phyloP scores from a whole-genome alignment of 2,797 vertebrate species.

The Fistularia tabacaria region DNA sequence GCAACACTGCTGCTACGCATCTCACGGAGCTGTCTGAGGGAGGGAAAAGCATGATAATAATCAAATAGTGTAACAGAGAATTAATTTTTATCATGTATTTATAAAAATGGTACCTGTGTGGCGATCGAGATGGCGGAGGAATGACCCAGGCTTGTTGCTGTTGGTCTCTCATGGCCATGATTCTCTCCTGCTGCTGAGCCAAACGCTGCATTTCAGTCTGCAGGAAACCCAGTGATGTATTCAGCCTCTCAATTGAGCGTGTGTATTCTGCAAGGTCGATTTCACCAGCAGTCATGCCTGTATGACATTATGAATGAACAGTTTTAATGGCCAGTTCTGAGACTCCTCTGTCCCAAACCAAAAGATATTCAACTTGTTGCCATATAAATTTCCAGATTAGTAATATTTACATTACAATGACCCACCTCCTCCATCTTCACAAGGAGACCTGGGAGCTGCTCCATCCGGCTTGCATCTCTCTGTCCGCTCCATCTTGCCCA shows the following conservation, averaged over 20 bases:
- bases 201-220: constrained; percentile 97
- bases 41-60: constrained; percentile 23
- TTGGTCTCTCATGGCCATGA: constrained; percentile 92
- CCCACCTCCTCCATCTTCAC: constrained; percentile 72
- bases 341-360: no score
- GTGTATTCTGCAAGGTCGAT: constrained; percentile 90
- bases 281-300: constrained; percentile 74
- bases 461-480: constrained; percentile 82
- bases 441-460: constrained; percentile 73
- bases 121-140: constrained; percentile 80
- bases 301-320: background rate
- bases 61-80: background rate
- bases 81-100: background rate
- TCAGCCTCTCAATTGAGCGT: constrained; percentile 91
- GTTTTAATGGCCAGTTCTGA: background rate
- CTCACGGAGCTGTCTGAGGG: constrained; percentile 83
- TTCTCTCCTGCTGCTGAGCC: constrained; percentile 91
- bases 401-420: no score
- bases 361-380: background rate
- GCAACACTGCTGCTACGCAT: constrained; percentile 79
- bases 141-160: constrained; percentile 93
- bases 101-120: constrained; percentile 57
- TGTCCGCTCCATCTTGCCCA: constrained; percentile 59
- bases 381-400: no score
- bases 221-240: constrained; percentile 87